Conservation (phyloP, 2,888 invertebrate species). For the Andrena fulva region DNA sequence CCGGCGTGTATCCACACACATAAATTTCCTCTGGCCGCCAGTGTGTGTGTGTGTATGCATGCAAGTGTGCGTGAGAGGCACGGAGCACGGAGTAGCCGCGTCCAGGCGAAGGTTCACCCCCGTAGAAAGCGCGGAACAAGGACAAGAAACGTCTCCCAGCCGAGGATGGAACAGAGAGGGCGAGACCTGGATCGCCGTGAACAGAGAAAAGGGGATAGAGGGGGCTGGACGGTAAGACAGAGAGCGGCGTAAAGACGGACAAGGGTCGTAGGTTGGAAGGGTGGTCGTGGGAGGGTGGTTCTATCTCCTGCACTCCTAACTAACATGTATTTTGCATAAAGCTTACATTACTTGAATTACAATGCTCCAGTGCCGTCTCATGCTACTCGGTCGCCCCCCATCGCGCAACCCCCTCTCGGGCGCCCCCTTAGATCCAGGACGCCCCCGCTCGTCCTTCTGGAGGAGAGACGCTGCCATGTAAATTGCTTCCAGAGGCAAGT, state of each 20-base stretch:
- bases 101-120: conserved; percentile 68
- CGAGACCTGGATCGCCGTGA: conserved; percentile 1
- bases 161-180: conserved; percentile 20
- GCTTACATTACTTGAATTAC: conserved; percentile 84
- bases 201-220: conserved; percentile 28
- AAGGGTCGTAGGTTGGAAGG: conserved; percentile 55
- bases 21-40: conserved; percentile 39
- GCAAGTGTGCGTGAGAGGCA: conserved; percentile 8
- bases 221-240: conserved; percentile 45
- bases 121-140: conserved; percentile 44
- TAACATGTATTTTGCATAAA: conserved; percentile 85
- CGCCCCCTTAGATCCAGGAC: conserved; percentile 43
- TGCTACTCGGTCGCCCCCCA: conserved; percentile 68
- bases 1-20: conserved; percentile 30
- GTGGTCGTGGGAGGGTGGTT: conserved; percentile 69
- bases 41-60: conserved; percentile 14
- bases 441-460: conserved; percentile 57
- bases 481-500: conserved; percentile 80
- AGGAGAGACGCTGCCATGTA: conserved; percentile 81
- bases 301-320: conserved; percentile 84
- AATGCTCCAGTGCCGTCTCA: conserved; percentile 81
- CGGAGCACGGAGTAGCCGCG: conserved; percentile 62
- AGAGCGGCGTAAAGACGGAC: conserved; percentile 60
- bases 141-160: conserved; percentile 30
- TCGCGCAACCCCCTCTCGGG: conserved; percentile 41